phyloP scores from a whole-genome alignment of 2,888 invertebrate species.

The Tachina fera region DNA sequence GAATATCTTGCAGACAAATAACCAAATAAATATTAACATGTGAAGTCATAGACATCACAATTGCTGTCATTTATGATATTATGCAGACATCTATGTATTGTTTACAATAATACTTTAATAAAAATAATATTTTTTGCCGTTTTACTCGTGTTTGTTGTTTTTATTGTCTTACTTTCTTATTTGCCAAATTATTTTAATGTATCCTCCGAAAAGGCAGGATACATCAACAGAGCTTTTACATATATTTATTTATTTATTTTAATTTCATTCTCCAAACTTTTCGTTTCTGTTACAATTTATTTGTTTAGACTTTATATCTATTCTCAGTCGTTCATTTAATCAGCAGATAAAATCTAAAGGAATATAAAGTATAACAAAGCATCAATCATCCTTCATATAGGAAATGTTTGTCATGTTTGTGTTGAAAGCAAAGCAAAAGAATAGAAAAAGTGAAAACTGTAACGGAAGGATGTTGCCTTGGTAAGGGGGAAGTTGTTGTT shows the following conservation, averaged over 20 bases:
- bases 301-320: conserved; percentile 25
- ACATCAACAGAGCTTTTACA: neutral
- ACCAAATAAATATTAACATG: no score
- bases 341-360: conserved; percentile 23
- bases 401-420: conserved; percentile 17
- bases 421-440: neutral
- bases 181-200: conserved; percentile 24
- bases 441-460: neutral
- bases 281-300: conserved; percentile 32
- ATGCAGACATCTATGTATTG: conserved; percentile 1
- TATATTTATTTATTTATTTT: conserved; percentile 5
- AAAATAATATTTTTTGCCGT: neutral
- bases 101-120: neutral
- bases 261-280: conserved; percentile 25
- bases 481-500: neutral
- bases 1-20: conserved; percentile 3
- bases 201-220: conserved; percentile 1
- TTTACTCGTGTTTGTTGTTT: neutral
- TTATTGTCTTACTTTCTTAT: conserved; percentile 26
- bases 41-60: conserved; percentile 7
- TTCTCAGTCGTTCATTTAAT: neutral
- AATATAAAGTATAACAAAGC: conserved; percentile 4
- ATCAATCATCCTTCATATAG: conserved; percentile 13
- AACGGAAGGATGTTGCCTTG: neutral
- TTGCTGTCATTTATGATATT: conserved; percentile 13